These are phyloP conservation scores for Dromas ardeola DNA, from an alignment of 2,113 vertebrate species.

Conservation along the genomic window DNA sequence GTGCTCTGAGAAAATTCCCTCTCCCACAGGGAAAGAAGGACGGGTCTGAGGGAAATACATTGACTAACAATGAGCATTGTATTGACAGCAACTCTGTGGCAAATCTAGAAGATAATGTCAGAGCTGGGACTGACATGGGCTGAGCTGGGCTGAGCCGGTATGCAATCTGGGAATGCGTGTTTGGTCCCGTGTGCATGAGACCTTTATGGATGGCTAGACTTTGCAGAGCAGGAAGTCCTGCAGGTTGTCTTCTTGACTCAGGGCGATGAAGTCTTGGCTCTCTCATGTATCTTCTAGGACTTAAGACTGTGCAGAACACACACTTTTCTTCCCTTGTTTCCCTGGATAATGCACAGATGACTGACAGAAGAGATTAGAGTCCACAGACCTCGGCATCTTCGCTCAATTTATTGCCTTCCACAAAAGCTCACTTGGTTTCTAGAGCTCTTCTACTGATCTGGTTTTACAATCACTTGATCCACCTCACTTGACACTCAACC, in stretches of 20 bases:
- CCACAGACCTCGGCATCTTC: not conserved
- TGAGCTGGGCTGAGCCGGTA: not conserved
- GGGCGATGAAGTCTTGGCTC: not conserved
- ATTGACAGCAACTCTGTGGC: not conserved
- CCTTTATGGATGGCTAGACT: not conserved
- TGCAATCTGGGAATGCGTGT: not conserved
- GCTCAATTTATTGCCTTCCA: not conserved
- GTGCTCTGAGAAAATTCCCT: not conserved
- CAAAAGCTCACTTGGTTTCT: not conserved
- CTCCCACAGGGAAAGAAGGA: not conserved
- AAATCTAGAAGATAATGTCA: not conserved
- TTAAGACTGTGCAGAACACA: not conserved
- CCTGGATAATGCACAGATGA: not conserved
- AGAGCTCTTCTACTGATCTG: not conserved
- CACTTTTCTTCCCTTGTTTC: not conserved
- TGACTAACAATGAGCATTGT: not conserved
- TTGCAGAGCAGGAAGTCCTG: not conserved
- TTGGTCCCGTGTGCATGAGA: not conserved
- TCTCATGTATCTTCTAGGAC: not conserved
- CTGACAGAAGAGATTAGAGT: not conserved
- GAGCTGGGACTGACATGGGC: not conserved
- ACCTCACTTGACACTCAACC: not conserved
- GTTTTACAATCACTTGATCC: not conserved
- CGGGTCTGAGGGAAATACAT: not conserved
- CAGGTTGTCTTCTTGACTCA: not conserved